Evolutionary conservation across 2,888 invertebrate species (phyloP).

Genomic region (Leptinotarsa rubiginosa): DNA sequence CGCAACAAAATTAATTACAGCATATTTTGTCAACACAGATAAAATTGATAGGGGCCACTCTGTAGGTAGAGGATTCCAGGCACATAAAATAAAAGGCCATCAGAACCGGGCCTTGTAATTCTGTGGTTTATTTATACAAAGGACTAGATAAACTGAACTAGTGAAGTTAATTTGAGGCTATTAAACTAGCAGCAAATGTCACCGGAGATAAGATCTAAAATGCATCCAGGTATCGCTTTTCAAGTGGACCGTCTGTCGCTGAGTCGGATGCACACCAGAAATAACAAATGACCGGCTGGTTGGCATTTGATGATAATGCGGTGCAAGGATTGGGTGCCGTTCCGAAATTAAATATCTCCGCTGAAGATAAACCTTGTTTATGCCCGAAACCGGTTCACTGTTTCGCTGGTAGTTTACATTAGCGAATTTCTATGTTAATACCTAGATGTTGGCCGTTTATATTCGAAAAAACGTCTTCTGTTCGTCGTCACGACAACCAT

Average conservation of each 20-base stretch:
- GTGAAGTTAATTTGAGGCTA: conserved; percentile 62
- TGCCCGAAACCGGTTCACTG: conserved; percentile 46
- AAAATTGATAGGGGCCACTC: conserved; percentile 45
- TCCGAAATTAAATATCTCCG: conserved; percentile 63
- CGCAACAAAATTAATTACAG: conserved; percentile 54
- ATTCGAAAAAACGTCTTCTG: conserved; percentile 15
- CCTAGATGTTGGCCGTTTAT: conserved; percentile 24
- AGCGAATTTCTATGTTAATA: conserved; percentile 26
- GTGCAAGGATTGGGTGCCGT: conserved; percentile 61
- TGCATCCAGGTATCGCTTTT: conserved; percentile 52
- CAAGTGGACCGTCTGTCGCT: conserved; percentile 46
- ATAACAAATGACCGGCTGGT: conserved; percentile 61
- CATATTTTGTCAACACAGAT: conserved; percentile 50
- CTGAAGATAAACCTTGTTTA: conserved; percentile 57
- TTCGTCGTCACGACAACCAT: conserved; percentile 19
- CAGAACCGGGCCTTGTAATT: conserved; percentile 33
- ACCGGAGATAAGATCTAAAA: conserved; percentile 52
- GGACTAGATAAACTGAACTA: conserved; percentile 57
- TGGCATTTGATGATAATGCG: conserved; percentile 61
- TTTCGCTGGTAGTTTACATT: conserved; percentile 24
- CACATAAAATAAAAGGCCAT: conserved; percentile 22
- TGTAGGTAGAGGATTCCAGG: conserved; percentile 34
- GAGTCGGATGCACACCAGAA: conserved; percentile 53
- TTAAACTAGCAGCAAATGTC: conserved; percentile 62
- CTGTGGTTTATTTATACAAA: conserved; percentile 49